Evolutionary conservation across 1,140 invertebrate species (phyloP).

Genomic region (Manduca sexta): DNA sequence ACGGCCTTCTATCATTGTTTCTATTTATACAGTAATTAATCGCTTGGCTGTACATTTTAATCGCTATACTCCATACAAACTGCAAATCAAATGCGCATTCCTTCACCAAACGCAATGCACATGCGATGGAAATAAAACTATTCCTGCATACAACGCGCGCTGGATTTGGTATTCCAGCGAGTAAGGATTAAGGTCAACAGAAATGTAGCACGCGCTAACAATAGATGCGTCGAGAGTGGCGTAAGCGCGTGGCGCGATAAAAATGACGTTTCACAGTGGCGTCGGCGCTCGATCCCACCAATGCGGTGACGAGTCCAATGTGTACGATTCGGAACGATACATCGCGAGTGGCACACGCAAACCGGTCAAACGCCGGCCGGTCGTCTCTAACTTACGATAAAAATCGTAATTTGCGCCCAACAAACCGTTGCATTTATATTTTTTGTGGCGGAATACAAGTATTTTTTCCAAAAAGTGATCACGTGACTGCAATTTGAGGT

Average conservation of each 20-base stretch:
- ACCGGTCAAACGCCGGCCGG: constrained; percentile 4
- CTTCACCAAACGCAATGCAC: too few relatives aligned
- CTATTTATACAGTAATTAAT: too few relatives aligned
- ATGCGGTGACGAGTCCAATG: background rate
- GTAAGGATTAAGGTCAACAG: too few relatives aligned
- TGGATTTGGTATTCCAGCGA: too few relatives aligned
- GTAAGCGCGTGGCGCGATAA: constrained; percentile 9
- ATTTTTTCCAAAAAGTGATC: background rate
- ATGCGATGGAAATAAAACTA: too few relatives aligned
- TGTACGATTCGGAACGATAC: background rate
- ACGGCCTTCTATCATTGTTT: too few relatives aligned
- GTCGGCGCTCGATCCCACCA: constrained; percentile 3
- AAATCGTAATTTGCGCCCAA: background rate
- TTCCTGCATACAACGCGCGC: too few relatives aligned
- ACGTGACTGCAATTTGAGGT: constrained; percentile 11
- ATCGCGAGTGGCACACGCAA: constrained; percentile 1
- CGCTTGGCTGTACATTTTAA: too few relatives aligned
- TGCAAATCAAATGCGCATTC: too few relatives aligned
- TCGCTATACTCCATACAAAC: too few relatives aligned
- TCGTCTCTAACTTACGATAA: background rate
- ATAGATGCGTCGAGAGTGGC: background rate
- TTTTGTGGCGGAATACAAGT: background rate
- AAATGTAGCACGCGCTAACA: constrained; percentile 2
- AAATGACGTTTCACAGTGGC: constrained; percentile 4
- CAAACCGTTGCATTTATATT: background rate